Percentiles rank a stretch among this genome's conserved stretches.
phyloP scores from a whole-genome alignment of 2,797 vertebrate genomes.

The Eremophila alpestris region DNA sequence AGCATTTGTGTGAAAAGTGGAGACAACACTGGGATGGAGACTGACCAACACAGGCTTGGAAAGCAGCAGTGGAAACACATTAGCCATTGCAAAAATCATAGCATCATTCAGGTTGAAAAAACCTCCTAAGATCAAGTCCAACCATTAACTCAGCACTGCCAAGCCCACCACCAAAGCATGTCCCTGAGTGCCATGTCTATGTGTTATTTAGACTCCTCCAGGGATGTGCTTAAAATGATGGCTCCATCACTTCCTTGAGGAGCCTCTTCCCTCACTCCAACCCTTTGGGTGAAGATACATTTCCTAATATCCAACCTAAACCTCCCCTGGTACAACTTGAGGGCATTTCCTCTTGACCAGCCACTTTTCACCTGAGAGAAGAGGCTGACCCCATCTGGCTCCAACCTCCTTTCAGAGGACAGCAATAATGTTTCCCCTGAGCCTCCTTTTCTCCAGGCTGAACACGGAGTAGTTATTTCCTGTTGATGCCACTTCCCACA shows the following conservation, averaged over 20 bases:
- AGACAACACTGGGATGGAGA: not conserved
- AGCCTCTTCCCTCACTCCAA: not conserved
- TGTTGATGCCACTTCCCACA: not conserved
- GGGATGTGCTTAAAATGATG: too few species aligned
- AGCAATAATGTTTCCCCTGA: not conserved
- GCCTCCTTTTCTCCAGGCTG: not conserved
- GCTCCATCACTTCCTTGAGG: not conserved
- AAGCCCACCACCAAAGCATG: not conserved
- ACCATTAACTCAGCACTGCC: fast-evolving
- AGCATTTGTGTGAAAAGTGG: fast-evolving
- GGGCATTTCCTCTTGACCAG: not conserved
- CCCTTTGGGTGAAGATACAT: not conserved
- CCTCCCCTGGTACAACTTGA: not conserved
- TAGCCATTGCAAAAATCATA: not conserved
- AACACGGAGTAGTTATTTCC: not conserved
- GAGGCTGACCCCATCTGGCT: not conserved
- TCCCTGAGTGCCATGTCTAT: too few species aligned
- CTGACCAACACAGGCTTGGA: not conserved
- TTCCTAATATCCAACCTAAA: not conserved
- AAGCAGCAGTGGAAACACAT: not conserved
- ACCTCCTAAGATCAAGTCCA: not conserved
- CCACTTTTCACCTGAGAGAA: not conserved
- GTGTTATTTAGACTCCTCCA: not conserved
- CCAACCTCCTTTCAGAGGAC: not conserved
- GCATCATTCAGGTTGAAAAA: not conserved